These are phyloP conservation scores for Serinus canaria DNA, from an alignment of 2,113 vertebrate species.

Conservation along the genomic window DNA sequence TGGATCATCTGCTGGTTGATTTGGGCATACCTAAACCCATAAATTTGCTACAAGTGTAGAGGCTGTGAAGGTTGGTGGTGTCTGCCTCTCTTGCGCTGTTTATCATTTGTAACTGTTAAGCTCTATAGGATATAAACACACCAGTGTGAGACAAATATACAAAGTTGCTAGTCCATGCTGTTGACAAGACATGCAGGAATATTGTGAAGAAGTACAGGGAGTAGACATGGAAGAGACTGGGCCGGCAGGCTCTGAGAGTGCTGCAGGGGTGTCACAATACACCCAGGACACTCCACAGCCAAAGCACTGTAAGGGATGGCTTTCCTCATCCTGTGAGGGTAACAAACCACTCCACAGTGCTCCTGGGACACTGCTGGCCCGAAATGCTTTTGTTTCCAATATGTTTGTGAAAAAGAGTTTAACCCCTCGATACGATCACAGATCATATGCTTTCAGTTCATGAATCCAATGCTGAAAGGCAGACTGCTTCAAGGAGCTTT, in stretches of 20 bases:
- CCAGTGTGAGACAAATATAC: not conserved
- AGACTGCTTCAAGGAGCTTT: not conserved
- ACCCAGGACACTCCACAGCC: not conserved
- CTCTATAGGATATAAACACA: not conserved
- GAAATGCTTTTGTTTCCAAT: not conserved
- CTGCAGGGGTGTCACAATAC: not conserved
- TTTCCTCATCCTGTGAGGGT: not conserved
- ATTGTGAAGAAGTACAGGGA: not conserved
- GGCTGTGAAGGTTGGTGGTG: not conserved
- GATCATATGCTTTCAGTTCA: not conserved
- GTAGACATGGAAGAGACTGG: not conserved
- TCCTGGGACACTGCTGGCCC: not conserved
- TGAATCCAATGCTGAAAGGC: not conserved
- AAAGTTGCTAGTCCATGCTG: not conserved
- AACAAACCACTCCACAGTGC: not conserved
- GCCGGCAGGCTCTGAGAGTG: not conserved
- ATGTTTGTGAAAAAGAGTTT: not conserved
- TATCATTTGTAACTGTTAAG: fast-evolving
- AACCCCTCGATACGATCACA: not conserved
- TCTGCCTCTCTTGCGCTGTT: not conserved
- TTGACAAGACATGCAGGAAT: not conserved
- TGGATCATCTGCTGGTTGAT: not conserved
- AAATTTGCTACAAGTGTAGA: not conserved
- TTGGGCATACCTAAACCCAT: not conserved
- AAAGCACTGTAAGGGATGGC: not conserved